Conservation (phyloP, 2,888 invertebrate genomes). For the Sepiola atlantica region DNA sequence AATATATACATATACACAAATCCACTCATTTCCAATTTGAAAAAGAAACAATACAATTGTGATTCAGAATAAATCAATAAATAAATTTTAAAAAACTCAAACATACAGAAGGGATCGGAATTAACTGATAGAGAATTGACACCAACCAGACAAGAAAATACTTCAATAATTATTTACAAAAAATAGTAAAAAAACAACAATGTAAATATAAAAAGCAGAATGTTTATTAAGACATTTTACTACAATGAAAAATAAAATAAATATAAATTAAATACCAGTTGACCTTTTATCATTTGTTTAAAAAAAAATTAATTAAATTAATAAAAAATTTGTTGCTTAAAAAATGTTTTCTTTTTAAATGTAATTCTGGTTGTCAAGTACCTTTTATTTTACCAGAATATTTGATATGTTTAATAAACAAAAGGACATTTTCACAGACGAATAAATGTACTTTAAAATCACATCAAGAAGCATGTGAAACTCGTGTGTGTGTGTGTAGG, state of each 20-base stretch:
- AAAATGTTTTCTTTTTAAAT: neutral
- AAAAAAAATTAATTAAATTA: neutral
- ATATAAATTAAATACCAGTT: neutral
- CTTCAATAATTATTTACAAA: neutral
- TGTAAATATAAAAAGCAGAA: neutral
- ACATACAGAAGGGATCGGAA: no score
- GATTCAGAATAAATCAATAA: no score
- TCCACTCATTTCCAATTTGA: no score
- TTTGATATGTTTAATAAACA: conserved; percentile 7
- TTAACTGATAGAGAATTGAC: no score
- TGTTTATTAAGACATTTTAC: neutral
- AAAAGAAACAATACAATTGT: no score
- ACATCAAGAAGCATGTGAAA: neutral
- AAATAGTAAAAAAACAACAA: neutral
- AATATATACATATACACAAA: no score
- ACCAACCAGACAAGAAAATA: no score
- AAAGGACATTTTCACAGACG: neutral
- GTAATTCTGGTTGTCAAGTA: neutral
- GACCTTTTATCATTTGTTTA: neutral
- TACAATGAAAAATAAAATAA: neutral
- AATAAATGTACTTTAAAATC: conserved; percentile 6
- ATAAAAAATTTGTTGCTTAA: neutral
- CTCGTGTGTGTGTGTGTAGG: neutral
- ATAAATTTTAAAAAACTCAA: no score
- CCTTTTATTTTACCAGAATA: neutral